Base-by-base conservation (phyloP, 2,888 invertebrate species). In the Rhaphigaster nebulosa region DNA sequence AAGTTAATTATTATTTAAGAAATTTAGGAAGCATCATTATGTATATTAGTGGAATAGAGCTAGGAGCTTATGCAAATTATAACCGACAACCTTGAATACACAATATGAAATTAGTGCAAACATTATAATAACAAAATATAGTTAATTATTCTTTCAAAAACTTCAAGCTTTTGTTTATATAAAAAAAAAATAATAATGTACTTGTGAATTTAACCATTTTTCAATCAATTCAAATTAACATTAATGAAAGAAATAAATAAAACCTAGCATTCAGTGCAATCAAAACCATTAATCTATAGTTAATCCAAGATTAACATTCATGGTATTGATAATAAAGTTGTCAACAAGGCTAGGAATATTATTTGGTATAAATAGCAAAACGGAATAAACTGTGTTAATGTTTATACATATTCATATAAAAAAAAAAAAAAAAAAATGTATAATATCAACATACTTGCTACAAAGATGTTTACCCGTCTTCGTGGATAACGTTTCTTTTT, bases 391-490 rank as follows among this genome's bases (percentile, higher is more conserved):
- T 60, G 23, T 26, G 60, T 65, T 65, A 65, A 65, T 65, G 65
- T 65, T 65, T 65, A 60, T 34, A 88, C 18, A 60, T 23, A 65
- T 60, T 56, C 8, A 29, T 41, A 41, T 52, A n/a, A 88, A 88
- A n/a, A 29, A 3, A 87, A 52, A 88, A 88, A 34, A 4, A 41
- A 89, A 52, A 89, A 52, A 45, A 18, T 41, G 41, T 54, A 50
- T 52, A 76, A 89, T 38, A 89, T 38, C 52, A 76, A 89, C 76
- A 76, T 90, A 90, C 90, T 90, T 90, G 90, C 90, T 20, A 87
- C 34, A 56, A 29, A 87, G 87, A 90, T 87, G 87, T 90, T 90
- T 45, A 87, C 29, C 52, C 87, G 65, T 45, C 90, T 90, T 15
- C 70, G 20, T 38, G 60, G 45, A 34, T 65, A 50, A 76, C 52